A percentile compares a stretch with the other conserved stretches of the same genome.
These are phyloP conservation scores for Dioctria rufipes DNA, from an alignment of 2,888 invertebrate genomes.

Conservation along the genomic window DNA sequence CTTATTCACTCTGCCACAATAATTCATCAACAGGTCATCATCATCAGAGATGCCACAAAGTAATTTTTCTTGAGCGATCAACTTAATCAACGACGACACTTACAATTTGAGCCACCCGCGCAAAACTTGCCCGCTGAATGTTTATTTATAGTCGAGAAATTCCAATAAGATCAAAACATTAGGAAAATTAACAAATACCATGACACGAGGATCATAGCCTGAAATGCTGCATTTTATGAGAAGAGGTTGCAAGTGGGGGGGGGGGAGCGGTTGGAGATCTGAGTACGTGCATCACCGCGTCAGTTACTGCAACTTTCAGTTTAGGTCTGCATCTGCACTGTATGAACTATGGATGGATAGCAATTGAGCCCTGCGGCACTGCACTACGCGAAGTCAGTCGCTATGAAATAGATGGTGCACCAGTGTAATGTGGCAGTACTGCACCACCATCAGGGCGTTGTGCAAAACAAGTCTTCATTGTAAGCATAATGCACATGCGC, in stretches of 20 bases:
- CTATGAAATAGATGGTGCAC: neutral
- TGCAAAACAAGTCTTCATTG: conserved; percentile 32
- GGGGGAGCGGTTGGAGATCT: neutral
- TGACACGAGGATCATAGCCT: neutral
- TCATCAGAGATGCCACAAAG: conserved; percentile 29
- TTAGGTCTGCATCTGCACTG: too few species aligned
- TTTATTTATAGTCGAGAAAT: conserved; percentile 52
- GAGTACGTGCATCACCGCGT: too few species aligned
- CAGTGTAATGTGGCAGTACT: conserved; percentile 12
- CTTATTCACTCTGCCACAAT: conserved; percentile 23
- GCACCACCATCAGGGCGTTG: conserved; percentile 28
- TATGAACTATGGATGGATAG: too few species aligned
- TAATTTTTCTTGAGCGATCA: conserved; percentile 44
- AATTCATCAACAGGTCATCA: conserved; percentile 51
- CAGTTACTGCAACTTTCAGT: too few species aligned
- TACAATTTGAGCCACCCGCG: conserved; percentile 49
- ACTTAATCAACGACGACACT: conserved; percentile 52
- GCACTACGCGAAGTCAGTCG: neutral
- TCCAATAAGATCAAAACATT: conserved; percentile 43
- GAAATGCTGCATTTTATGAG: neutral
- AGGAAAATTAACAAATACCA: conserved; percentile 30
- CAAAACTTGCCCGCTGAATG: conserved; percentile 25
- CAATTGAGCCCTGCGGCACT: neutral
- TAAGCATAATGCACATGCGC: conserved; percentile 40
- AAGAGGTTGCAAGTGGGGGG: neutral